Evolutionary conservation across 1,140 invertebrate genomes (phyloP), one percentile per base, ranked within the genome.

Genomic region (Drosophila neocordata): DNA sequence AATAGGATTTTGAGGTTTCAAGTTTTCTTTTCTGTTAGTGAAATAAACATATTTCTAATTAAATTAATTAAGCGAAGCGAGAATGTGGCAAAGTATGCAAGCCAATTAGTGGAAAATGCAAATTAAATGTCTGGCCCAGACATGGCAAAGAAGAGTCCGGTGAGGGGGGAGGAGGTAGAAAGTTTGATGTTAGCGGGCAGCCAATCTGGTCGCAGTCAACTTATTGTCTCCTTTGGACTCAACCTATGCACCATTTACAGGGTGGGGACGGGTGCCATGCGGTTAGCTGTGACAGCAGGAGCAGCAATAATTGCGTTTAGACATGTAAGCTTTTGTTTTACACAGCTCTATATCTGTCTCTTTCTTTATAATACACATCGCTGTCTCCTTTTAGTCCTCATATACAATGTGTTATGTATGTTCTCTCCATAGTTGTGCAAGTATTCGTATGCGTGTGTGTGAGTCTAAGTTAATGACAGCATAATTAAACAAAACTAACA

Each of bases 401-500:
- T 31, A 31, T 31, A n/a, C n/a, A n/a, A n/a, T n/a, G n/a, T n/a
- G n/a, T n/a, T n/a, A 31, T 31, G 27, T 31, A 31, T 31, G 27
- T 31, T 2, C 11, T 12, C 11, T 11, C 9, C 35, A 70, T 74
- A 61, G 58, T 48, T 41, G 57, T 61, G 37, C 57, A n/a, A n/a
- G 65, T 48, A 24, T 1, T 24, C 22, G 15, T 61, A n/a, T 34
- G 48, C 20, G 37, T 66, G 61, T 72, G 65, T 87, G 82, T 73
- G 78, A 64, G 76, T 73, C 83, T 83, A 83, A 77, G 75, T 88
- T 87, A 87, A 87, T 83, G 83, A 87, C 83, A 83, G 83, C 83
- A 87, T 87, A 88, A 87, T 87, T 87, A 87, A 88, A 88, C 79
- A 88, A 87, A 88, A 83, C 83, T 79, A 87, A 88, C 83, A 87